These are phyloP conservation scores for Cephalopholis sonnerati DNA, from an alignment of 2,113 vertebrate species.

Conservation along the genomic window DNA sequence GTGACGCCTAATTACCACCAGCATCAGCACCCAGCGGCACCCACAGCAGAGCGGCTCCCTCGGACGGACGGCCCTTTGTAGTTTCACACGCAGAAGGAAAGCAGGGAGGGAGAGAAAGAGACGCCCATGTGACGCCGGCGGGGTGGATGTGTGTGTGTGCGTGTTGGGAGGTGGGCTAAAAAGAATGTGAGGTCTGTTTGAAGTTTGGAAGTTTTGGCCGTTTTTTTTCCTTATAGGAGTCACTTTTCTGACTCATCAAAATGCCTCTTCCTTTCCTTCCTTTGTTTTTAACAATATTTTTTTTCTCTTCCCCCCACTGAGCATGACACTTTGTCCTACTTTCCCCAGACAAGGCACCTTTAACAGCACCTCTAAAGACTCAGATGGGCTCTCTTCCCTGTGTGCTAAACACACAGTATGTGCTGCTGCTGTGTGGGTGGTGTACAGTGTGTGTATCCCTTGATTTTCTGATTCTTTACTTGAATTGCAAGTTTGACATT, in stretches of 20 bases:
- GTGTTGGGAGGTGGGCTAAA: slow-evolving; percentile 43
- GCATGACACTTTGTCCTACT: slow-evolving; percentile 57
- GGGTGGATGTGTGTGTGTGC: slow-evolving; percentile 16
- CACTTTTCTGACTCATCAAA: slow-evolving; percentile 68
- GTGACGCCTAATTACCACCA: slow-evolving; percentile 85
- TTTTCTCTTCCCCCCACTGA: slow-evolving; percentile 1
- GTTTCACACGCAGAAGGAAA: slow-evolving; percentile 58
- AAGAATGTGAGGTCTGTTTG: slow-evolving; percentile 63
- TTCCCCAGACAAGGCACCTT: slow-evolving; percentile 58
- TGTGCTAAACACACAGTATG: slow-evolving; percentile 2
- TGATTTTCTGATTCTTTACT: slow-evolving; percentile 19
- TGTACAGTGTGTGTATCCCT: slow-evolving; percentile 14
- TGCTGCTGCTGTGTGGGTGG: slow-evolving; percentile 38
- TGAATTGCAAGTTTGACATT: slow-evolving; percentile 1
- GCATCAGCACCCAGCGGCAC: slow-evolving; percentile 73
- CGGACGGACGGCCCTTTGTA: slow-evolving; percentile 76
- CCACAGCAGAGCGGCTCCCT: slow-evolving; percentile 60
- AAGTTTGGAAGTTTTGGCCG: slow-evolving; percentile 51
- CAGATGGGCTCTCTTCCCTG: slow-evolving; percentile 25
- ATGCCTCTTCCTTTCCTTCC: slow-evolving; percentile 48
- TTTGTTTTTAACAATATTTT: slow-evolving; percentile 45
- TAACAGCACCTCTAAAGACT: slow-evolving; percentile 42
- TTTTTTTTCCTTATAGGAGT: slow-evolving; percentile 27
- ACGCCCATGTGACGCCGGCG: slow-evolving; percentile 20
- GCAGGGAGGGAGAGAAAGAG: slow-evolving; percentile 9